Percentiles rank a stretch among this genome's conserved stretches.
Conservation (phyloP, 2,113 vertebrate genomes). For the Mobula birostris region DNA sequence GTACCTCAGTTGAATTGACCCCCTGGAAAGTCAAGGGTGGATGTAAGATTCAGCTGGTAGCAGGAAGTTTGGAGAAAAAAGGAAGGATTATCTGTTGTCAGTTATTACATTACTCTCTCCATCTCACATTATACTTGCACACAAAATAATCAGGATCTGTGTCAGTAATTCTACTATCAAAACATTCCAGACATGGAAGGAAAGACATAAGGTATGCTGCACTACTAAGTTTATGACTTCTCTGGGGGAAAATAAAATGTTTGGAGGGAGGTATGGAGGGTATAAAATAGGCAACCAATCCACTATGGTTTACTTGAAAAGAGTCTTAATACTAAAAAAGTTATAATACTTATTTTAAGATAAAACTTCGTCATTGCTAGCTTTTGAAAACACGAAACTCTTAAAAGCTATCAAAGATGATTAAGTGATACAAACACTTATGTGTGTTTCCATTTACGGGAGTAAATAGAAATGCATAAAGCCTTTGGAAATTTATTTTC, state of each 20-base stretch:
- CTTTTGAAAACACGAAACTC: neutral
- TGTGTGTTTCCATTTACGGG: too few species aligned
- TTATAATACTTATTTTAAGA: neutral
- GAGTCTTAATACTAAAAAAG: neutral
- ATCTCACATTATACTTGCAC: too few species aligned
- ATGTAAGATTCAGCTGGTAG: too few species aligned
- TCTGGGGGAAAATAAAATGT: neutral
- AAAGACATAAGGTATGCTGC: too few species aligned
- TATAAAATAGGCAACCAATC: neutral
- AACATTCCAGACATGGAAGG: too few species aligned
- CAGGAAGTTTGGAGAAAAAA: too few species aligned
- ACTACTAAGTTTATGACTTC: neutral
- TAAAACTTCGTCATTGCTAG: neutral
- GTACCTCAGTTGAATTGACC: too few species aligned
- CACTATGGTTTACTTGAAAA: neutral
- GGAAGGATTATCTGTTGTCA: too few species aligned
- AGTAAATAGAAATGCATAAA: neutral
- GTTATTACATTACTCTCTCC: too few species aligned
- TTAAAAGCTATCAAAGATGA: neutral
- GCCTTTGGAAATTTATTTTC: neutral
- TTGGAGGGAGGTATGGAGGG: neutral
- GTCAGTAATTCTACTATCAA: too few species aligned
- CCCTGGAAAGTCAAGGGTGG: too few species aligned
- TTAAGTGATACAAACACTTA: neutral
- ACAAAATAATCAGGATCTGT: too few species aligned